phyloP scores from a whole-genome alignment of 2,113 vertebrate genomes.

The Hucho hucho region DNA sequence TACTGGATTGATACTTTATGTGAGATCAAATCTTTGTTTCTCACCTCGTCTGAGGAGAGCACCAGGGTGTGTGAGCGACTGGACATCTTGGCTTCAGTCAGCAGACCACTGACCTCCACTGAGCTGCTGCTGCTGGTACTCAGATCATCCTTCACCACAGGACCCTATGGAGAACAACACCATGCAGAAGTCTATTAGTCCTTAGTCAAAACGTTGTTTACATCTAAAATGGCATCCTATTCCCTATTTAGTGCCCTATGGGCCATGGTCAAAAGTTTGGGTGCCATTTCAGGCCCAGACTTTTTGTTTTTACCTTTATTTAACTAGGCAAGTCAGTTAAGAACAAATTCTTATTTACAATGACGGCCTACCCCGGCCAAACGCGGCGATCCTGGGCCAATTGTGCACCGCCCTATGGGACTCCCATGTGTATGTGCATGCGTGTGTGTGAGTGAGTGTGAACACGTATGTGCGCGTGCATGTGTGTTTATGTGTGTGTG shows the following conservation, averaged over 20 bases:
- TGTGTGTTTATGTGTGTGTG: background rate
- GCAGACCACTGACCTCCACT: slow-evolving; percentile 84
- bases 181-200: background rate
- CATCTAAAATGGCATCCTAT: background rate
- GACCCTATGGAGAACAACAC: slow-evolving; percentile 73
- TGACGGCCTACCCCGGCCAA: too few species aligned
- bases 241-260: too few species aligned
- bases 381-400: too few species aligned
- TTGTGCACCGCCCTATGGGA: too few species aligned
- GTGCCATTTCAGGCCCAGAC: too few species aligned
- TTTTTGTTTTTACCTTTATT: too few species aligned
- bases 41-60: slow-evolving; percentile 92
- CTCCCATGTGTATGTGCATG: too few species aligned
- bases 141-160: slow-evolving; percentile 82
- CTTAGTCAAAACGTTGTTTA: background rate
- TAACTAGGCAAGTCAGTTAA: too few species aligned
- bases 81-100: slow-evolving; percentile 78
- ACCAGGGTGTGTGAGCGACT: slow-evolving; percentile 77
- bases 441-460: too few species aligned
- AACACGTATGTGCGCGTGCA: too few species aligned
- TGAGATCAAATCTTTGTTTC: background rate
- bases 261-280: too few species aligned
- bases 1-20: background rate
- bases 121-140: slow-evolving; percentile 93
- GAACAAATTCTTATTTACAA: too few species aligned